Percentiles rank a stretch among this genome's conserved stretches.
These are phyloP conservation scores for Physocephala rufipes DNA, from an alignment of 2,888 invertebrate genomes.

Conservation along the genomic window DNA sequence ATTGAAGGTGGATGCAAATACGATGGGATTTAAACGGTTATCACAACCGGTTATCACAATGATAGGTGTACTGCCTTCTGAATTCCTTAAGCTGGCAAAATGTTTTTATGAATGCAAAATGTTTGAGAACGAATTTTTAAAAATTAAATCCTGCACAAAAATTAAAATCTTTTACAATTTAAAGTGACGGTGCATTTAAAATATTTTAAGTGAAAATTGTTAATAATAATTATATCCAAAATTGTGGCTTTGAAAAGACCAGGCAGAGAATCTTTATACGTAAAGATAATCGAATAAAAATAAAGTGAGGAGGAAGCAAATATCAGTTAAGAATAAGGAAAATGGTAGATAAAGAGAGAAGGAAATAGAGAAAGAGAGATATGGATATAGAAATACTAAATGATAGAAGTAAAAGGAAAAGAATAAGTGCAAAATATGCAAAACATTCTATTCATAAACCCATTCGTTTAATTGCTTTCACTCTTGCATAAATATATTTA, in stretches of 20 bases:
- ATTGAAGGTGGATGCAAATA: no score
- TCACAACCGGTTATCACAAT: no score
- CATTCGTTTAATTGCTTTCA: not conserved
- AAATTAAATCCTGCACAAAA: no score
- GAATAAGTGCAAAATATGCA: conserved; percentile 35
- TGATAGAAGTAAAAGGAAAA: conserved; percentile 31
- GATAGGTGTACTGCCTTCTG: no score
- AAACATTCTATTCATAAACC: conserved; percentile 9
- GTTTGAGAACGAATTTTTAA: no score
- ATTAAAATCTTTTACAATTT: no score
- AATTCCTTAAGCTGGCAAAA: no score
- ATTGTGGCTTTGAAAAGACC: not conserved
- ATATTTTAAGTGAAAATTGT: no score
- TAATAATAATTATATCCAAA: not conserved
- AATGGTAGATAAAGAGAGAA: conserved; percentile 39
- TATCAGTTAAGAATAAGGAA: conserved; percentile 5
- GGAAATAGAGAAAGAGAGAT: conserved; percentile 28
- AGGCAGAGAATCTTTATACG: not conserved
- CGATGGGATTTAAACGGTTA: no score
- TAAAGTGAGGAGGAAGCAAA: not conserved
- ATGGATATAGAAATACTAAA: conserved; percentile 31
- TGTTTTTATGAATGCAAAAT: no score
- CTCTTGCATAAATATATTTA: not conserved
- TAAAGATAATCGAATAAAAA: not conserved
- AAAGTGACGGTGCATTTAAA: no score